Conservation (phyloP, 2,888 invertebrate species). For the Trichogramma evanescens region DNA sequence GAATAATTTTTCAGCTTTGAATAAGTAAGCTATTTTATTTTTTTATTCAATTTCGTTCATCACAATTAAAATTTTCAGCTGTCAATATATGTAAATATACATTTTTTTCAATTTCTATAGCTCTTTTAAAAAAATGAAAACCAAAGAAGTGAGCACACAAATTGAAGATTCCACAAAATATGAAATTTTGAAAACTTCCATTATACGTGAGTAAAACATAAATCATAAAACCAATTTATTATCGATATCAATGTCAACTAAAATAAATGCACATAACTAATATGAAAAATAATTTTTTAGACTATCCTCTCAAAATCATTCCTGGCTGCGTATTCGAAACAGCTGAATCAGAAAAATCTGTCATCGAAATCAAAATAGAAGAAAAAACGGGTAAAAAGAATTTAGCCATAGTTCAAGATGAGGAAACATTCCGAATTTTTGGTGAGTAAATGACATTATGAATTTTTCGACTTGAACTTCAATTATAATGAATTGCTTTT, state of each 20-base stretch:
- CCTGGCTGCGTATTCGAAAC: conserved; percentile 35
- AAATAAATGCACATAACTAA: not conserved
- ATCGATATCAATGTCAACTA: not conserved
- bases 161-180: conserved; percentile 11
- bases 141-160: conserved; percentile 29
- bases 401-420: conserved; percentile 42
- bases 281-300: conserved; percentile 20
- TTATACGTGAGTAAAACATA: conserved; percentile 13
- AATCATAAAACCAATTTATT: not conserved
- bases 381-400: conserved; percentile 41
- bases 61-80: not conserved
- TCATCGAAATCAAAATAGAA: conserved; percentile 37
- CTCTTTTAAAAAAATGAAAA: conserved; percentile 18
- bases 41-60: not conserved
- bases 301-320: conserved; percentile 33
- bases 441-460: conserved; percentile 26
- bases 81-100: not conserved
- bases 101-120: conserved; percentile 1
- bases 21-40: conserved; percentile 19
- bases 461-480: not conserved
- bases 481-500: not conserved
- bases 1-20: conserved; percentile 14
- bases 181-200: conserved; percentile 11
- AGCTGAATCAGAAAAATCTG: conserved; percentile 36
- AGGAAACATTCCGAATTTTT: conserved; percentile 39